Conservation (phyloP, 2,113 vertebrate genomes). For the Nymphicus hollandicus region DNA sequence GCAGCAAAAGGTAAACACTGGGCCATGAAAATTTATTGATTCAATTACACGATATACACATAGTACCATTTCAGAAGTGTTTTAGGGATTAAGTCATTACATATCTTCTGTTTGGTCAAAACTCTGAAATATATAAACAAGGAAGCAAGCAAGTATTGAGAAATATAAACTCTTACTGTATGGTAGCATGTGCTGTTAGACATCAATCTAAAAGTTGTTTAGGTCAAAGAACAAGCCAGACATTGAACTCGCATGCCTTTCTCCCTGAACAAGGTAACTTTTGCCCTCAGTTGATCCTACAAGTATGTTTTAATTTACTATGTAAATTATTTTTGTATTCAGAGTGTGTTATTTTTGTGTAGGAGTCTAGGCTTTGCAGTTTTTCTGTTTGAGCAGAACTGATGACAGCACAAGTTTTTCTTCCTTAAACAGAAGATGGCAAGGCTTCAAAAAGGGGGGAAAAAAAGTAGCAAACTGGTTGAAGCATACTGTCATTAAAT, state of each 20-base stretch:
- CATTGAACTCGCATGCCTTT: background rate
- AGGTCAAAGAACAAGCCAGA: background rate
- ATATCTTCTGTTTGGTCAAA: conserved; percentile 32
- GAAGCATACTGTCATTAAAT: background rate
- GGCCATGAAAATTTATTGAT: conserved; percentile 44
- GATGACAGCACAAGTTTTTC: background rate
- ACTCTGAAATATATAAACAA: conserved; percentile 46
- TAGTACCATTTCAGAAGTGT: conserved; percentile 21
- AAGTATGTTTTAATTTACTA: background rate
- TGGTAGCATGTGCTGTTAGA: background rate
- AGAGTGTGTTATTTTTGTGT: background rate
- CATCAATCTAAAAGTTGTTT: conserved; percentile 12
- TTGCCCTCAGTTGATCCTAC: background rate
- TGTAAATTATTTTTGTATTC: background rate
- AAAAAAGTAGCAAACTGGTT: background rate
- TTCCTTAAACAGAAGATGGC: background rate
- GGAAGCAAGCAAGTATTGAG: conserved; percentile 13
- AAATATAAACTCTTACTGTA: conserved; percentile 35
- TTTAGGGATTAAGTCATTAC: conserved; percentile 12
- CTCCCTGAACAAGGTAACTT: background rate
- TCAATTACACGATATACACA: conserved; percentile 27
- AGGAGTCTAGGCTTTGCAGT: background rate
- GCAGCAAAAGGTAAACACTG: conserved; percentile 45
- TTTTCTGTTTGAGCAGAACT: background rate
- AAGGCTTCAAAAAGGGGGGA: background rate